Evolutionary conservation across 2,888 invertebrate genomes (phyloP).

Genomic region (Mystacides longicornis): DNA sequence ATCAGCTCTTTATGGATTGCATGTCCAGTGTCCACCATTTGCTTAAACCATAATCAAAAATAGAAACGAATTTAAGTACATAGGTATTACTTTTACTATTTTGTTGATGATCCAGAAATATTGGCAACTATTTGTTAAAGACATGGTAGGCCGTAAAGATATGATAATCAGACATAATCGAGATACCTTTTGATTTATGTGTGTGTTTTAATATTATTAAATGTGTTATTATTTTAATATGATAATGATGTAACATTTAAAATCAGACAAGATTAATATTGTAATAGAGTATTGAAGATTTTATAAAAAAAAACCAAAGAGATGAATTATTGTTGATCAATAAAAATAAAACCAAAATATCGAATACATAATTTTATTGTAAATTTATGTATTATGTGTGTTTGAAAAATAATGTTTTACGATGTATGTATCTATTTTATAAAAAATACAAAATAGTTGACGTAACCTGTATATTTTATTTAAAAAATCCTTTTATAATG

Average conservation of each 20-base stretch:
- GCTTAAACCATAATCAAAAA: constrained; percentile 7
- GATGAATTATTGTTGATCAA: constrained; percentile 4
- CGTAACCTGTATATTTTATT: constrained; percentile 11
- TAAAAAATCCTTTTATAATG: not conserved
- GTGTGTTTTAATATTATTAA: not conserved
- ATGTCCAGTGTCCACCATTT: constrained; percentile 11
- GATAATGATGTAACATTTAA: no score
- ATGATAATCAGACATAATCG: no score
- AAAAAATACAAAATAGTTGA: constrained; percentile 25
- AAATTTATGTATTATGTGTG: constrained; percentile 21
- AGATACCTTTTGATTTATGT: no score
- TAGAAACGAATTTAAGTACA: no score
- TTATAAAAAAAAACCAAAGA: not conserved
- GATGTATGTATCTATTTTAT: constrained; percentile 25
- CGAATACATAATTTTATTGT: constrained; percentile 11
- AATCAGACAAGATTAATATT: no score
- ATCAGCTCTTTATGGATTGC: constrained; percentile 8
- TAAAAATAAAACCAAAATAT: not conserved
- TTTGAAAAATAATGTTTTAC: constrained; percentile 23
- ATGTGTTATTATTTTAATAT: not conserved
- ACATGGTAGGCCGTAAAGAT: no score
- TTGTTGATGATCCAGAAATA: no score
- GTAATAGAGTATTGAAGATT: not conserved
- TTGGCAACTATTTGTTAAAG: no score
- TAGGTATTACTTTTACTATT: no score